Evolutionary conservation across 2,797 vertebrate species (phyloP).

Genomic region (Eulemur rubriventer): DNA sequence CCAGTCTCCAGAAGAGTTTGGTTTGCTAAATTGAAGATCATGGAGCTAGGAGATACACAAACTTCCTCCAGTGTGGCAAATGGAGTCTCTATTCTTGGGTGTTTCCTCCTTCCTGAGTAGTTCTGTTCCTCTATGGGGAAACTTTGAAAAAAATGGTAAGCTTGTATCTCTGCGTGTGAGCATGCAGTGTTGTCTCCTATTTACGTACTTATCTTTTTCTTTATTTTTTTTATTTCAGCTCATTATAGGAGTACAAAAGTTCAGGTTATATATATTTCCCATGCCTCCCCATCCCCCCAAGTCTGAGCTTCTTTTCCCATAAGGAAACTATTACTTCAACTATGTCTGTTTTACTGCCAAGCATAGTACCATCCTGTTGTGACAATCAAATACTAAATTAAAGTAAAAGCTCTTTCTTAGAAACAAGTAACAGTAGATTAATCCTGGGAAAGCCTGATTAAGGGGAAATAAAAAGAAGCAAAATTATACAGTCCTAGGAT

Average conservation of each 20-base stretch:
- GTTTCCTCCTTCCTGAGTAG: not conserved
- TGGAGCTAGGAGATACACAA: not conserved
- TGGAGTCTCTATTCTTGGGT: not conserved
- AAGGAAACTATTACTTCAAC: constrained; percentile 61
- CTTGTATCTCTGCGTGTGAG: not conserved
- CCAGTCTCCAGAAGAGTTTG: not conserved
- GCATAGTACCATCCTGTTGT: constrained; percentile 19
- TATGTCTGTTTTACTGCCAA: constrained; percentile 45
- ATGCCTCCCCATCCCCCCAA: too few relatives aligned
- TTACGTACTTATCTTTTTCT: constrained; percentile 56
- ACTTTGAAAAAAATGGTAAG: not conserved
- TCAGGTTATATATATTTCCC: too few relatives aligned
- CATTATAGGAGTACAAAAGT: too few relatives aligned
- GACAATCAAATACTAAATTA: constrained; percentile 48
- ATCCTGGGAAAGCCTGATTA: not conserved
- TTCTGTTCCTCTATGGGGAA: not conserved
- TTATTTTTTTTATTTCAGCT: too few relatives aligned
- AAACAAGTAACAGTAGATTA: not conserved
- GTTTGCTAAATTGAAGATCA: not conserved
- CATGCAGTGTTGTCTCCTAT: constrained; percentile 34
- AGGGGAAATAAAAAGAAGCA: not conserved
- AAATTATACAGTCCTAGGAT: not conserved
- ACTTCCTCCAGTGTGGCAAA: not conserved
- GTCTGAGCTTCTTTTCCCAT: not conserved
- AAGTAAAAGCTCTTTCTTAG: not conserved